Evolutionary conservation across 2,113 vertebrate genomes (phyloP), one percentile per base, ranked within the genome.

Genomic region (Columbina picui): DNA sequence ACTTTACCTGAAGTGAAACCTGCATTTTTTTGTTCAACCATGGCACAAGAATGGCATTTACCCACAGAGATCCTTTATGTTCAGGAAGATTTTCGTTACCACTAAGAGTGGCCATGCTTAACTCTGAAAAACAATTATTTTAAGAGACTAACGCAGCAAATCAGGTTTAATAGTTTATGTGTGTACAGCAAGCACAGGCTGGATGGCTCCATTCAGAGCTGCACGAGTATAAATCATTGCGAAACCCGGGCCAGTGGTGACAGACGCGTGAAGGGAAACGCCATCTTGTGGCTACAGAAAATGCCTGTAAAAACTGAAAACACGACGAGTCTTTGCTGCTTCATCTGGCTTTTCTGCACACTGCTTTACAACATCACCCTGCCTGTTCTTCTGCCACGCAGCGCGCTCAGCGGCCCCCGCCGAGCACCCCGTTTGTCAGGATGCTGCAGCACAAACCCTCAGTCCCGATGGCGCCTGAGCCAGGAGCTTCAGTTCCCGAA

Each of bases 251-350:
- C 34, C 81, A 63, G 1, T 2, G 9, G 87, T 56, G 55, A 32
- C 87, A 55, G 29, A 69, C 56, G 59, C 12, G 27, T 17, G 90
- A 65, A 38, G 57, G 60, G 80, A 74, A 69, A 52, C 82, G 59
- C 87, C 93, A 59, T 81, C 69, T 83, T n/a, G 89, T 90, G 91
- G 85, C 43, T 90, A 87, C n/a, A 53, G 45, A 34, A 15, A 49
- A 83, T 9, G 5, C 63, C 68, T 36, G 64, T 22, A 45, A 49
- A 67, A 81, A 63, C 8, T 22, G 20, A 34, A 63, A 85, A 59
- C 32, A 10, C 6, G 6, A 15, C 4, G 36, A 53, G 12, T 16
- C n/a, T 5, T 36, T 61, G 53, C 41, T 78, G 78, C 55, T 76
- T 83, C 64, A 1, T 16, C 6, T 11, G 70, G 84, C 52, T 4